Base-by-base conservation (phyloP, 2,797 vertebrate species). In the Vireo griseus region DNA sequence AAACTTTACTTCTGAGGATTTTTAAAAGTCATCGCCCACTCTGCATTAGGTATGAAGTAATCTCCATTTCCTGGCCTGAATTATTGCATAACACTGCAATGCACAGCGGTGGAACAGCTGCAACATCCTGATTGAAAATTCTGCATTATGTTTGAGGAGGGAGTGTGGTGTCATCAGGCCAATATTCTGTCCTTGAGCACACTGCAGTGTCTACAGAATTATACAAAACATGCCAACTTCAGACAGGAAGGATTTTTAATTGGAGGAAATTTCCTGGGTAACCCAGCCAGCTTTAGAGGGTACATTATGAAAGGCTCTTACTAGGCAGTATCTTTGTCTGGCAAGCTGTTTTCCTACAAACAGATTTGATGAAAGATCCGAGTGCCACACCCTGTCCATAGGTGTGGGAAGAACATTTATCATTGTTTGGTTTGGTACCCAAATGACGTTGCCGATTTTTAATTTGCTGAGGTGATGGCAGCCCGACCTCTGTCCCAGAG, bases 51-150 rank as follows among this genome's bases (percentile, higher is more conserved):
- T 52, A 40, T 95, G 85, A 92, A 90, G 86, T 74, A 92, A 95
- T 88, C 62, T 62, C 35, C 3, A 0, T 67, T 95, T 97, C 93
- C 94, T 83, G 73, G 58, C 58, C 42, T 48, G 37, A 88, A 71
- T 82, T 52, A 42, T 92, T 88, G 81, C 54, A 1, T 48, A 37
- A 54, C 26, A 25, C 31, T 6, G 3, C 54, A 52, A 35, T 42
- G 68, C 35, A 40, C 45, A 72, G 66, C 0, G 0, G 57, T 90
- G 47, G 48, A 93, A 84, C 90, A 95, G 92, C 96, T 96, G 95
- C 94, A 94, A 94, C 80, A 88, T 94, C 88, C 90, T 88, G 92
- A 55, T 79, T 58, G 62, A 84, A 88, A 78, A 74, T 25, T 44
- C 15, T 63, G 73, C 65, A 19, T 71, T 67, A 54, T 66, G 35